These are phyloP conservation scores for Isichthys henryi DNA, from an alignment of 2,113 vertebrate species.

Conservation along the genomic window DNA sequence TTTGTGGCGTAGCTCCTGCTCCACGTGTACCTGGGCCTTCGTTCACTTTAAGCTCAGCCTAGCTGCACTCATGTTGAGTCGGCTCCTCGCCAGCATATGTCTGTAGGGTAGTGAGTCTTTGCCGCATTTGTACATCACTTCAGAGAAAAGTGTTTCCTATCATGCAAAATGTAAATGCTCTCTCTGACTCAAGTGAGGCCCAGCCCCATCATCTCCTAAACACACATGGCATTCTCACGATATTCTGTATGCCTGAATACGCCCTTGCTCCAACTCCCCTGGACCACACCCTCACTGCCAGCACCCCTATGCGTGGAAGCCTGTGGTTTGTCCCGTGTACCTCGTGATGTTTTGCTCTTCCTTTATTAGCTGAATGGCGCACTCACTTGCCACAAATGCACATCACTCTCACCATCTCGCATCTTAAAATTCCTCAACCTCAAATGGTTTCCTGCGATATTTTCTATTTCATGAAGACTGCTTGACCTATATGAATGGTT, in stretches of 20 bases:
- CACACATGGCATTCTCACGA: not conserved
- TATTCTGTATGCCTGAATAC: not conserved
- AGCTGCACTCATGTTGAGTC: no score
- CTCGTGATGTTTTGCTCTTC: not conserved
- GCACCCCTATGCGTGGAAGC: not conserved
- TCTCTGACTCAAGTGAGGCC: not conserved
- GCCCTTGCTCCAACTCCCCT: not conserved
- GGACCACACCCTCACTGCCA: not conserved
- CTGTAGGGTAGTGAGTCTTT: not conserved
- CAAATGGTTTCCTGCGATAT: not conserved
- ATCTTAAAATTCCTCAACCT: not conserved
- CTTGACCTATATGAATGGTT: not conserved
- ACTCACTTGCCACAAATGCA: not conserved
- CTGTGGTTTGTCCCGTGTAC: not conserved
- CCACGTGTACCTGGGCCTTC: no score
- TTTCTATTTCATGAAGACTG: not conserved
- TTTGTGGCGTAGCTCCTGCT: no score
- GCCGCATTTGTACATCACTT: not conserved
- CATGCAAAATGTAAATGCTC: not conserved
- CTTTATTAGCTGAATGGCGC: not conserved
- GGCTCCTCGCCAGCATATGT: not conserved
- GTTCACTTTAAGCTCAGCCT: no score
- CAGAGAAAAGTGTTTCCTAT: not conserved
- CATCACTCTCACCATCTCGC: not conserved
- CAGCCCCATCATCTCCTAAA: not conserved